Percentiles rank a stretch among this genome's conserved stretches.
phyloP scores from a whole-genome alignment of 2,797 vertebrate species.

The Micropoecilia bifurca region DNA sequence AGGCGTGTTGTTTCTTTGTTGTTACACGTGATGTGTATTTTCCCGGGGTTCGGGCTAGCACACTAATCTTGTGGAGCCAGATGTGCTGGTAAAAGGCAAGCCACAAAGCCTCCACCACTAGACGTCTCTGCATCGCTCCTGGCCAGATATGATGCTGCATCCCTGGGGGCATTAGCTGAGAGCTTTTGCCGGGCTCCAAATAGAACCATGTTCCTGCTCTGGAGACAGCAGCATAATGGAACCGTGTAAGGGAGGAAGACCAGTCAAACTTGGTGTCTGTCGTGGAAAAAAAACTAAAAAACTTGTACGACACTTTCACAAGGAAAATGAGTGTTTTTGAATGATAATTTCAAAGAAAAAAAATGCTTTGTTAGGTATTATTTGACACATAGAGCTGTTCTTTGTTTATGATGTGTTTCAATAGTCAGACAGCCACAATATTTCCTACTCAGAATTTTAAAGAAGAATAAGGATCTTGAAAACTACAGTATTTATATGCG shows the following conservation, averaged over 20 bases:
- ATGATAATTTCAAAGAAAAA: slow-evolving; percentile 44
- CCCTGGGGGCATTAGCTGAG: slow-evolving; percentile 77
- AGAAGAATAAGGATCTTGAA: slow-evolving; percentile 42
- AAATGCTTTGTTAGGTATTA: slow-evolving; percentile 31
- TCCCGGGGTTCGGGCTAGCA: slow-evolving; percentile 70
- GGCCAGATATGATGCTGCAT: slow-evolving; percentile 78
- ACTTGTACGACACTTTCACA: slow-evolving; percentile 52
- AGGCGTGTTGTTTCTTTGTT: slow-evolving; percentile 68
- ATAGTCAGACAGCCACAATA: slow-evolving; percentile 42
- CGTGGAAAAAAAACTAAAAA: slow-evolving; percentile 41
- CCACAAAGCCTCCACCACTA: slow-evolving; percentile 78
- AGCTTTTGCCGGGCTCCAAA: slow-evolving; percentile 77
- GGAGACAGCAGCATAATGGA: slow-evolving; percentile 75
- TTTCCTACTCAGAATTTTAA: slow-evolving; percentile 56
- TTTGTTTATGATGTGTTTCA: not conserved
- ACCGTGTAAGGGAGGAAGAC: slow-evolving; percentile 54
- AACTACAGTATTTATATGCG: not conserved
- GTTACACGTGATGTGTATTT: slow-evolving; percentile 74
- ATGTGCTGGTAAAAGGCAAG: slow-evolving; percentile 77
- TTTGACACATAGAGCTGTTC: slow-evolving; percentile 16
- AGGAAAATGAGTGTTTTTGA: slow-evolving; percentile 49
- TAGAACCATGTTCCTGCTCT: slow-evolving; percentile 74
- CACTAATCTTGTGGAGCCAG: slow-evolving; percentile 79
- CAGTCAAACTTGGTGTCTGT: slow-evolving; percentile 69
- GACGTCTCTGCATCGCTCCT: slow-evolving; percentile 78